These are phyloP conservation scores for Aselliscus stoliczkanus DNA, from an alignment of 2,797 vertebrate species.

Conservation along the genomic window DNA sequence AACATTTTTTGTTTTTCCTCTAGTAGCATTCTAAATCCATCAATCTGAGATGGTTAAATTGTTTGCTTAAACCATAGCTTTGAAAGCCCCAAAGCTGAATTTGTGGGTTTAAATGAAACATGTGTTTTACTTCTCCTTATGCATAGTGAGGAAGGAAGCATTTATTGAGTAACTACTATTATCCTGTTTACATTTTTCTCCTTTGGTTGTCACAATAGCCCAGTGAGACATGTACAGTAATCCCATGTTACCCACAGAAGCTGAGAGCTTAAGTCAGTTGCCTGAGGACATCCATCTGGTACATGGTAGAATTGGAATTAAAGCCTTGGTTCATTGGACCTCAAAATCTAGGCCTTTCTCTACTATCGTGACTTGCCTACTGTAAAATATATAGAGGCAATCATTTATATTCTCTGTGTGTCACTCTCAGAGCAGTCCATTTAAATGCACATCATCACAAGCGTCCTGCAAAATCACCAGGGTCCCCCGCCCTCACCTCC, in stretches of 20 bases:
- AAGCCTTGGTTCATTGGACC: neutral
- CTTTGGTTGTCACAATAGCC: neutral
- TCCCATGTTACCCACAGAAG: neutral
- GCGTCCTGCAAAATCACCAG: neutral
- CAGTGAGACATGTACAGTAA: neutral
- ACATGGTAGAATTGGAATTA: neutral
- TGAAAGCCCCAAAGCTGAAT: neutral
- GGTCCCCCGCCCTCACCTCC: too few species aligned
- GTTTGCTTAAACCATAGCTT: slow-evolving; percentile 43
- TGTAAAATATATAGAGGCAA: neutral
- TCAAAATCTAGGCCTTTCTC: neutral
- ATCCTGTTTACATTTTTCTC: neutral
- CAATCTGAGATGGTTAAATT: neutral
- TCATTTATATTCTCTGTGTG: neutral
- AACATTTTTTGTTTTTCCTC: slow-evolving; percentile 18
- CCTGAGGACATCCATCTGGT: neutral
- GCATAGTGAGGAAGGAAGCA: neutral
- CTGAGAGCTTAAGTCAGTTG: neutral
- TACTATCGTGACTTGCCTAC: neutral
- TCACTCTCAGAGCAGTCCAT: neutral
- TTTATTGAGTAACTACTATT: slow-evolving; percentile 27
- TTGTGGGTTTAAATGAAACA: slow-evolving; percentile 27
- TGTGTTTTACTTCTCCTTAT: slow-evolving; percentile 22
- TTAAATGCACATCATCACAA: neutral
- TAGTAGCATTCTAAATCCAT: slow-evolving; percentile 23